Evolutionary conservation across 2,888 invertebrate species (phyloP).

Genomic region (Caenorhabditis drosophilae): DNA sequence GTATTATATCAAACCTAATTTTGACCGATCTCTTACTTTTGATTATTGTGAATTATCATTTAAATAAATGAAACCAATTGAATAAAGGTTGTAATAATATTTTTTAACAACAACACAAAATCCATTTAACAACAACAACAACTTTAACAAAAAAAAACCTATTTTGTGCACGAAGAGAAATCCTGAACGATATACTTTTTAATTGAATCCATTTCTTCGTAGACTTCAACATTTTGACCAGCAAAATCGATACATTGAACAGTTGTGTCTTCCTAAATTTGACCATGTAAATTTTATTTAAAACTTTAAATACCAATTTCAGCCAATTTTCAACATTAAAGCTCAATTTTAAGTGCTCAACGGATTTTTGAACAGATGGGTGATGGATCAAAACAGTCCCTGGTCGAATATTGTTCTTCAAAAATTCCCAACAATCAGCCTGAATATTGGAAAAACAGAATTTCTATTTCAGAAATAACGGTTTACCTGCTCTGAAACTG

Average conservation of each 20-base stretch:
- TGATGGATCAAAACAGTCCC: constrained; percentile 55
- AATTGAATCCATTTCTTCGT: constrained; percentile 39
- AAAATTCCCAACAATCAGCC: constrained; percentile 48
- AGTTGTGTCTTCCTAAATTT: constrained; percentile 29
- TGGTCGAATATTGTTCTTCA: constrained; percentile 38
- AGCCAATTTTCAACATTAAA: constrained; percentile 56
- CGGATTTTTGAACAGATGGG: constrained; percentile 48
- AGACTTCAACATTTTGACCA: constrained; percentile 39
- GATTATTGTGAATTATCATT: no score
- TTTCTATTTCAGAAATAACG: neutral
- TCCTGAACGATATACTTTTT: constrained; percentile 37
- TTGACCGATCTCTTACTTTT: no score
- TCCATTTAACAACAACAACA: neutral
- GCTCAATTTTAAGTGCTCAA: constrained; percentile 49
- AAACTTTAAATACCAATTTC: constrained; percentile 37
- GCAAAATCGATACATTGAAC: constrained; percentile 41
- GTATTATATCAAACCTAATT: no score
- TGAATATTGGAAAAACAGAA: constrained; percentile 11
- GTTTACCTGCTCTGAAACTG: constrained; percentile 73
- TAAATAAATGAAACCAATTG: no score
- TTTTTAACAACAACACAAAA: no score
- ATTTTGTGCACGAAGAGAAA: neutral
- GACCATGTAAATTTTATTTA: neutral
- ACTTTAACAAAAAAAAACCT: neutral
- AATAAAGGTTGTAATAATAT: no score